Conservation (phyloP, 2,113 vertebrate genomes). For the Mesitornis unicolor region DNA sequence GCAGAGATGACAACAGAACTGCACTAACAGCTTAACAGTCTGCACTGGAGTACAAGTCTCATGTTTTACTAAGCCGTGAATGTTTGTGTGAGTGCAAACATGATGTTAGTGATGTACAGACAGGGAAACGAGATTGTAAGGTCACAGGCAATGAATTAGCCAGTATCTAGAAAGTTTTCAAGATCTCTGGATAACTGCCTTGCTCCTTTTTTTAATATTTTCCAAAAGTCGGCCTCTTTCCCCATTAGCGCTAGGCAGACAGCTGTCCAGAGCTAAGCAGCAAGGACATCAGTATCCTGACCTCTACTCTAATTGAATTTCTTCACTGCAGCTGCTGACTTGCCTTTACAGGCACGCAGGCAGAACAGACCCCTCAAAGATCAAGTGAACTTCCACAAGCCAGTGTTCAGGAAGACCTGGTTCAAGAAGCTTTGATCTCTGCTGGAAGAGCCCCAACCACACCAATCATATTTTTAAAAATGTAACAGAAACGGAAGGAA, state of each 20-base stretch:
- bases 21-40: not conserved
- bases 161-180: not conserved
- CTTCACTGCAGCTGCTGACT: conserved; percentile 21
- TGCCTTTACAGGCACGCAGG: not conserved
- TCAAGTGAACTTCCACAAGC: not conserved
- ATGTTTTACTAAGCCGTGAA: not conserved
- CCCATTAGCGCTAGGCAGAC: not conserved
- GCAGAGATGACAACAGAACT: not conserved
- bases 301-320: not conserved
- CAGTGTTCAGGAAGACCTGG: not conserved
- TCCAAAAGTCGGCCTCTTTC: not conserved
- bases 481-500: not conserved
- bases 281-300: not conserved
- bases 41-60: not conserved
- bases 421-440: not conserved
- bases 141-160: not conserved
- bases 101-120: not conserved
- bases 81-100: not conserved
- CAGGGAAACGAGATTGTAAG: not conserved
- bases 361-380: conserved; percentile 8
- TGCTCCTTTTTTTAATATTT: not conserved
- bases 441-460: not conserved
- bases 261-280: not conserved
- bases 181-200: not conserved
- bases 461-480: not conserved